A percentile compares a stretch with the other conserved stretches of the same genome.
Conservation (phyloP, 1,140 invertebrate species). For the Monochamus saltuarius region DNA sequence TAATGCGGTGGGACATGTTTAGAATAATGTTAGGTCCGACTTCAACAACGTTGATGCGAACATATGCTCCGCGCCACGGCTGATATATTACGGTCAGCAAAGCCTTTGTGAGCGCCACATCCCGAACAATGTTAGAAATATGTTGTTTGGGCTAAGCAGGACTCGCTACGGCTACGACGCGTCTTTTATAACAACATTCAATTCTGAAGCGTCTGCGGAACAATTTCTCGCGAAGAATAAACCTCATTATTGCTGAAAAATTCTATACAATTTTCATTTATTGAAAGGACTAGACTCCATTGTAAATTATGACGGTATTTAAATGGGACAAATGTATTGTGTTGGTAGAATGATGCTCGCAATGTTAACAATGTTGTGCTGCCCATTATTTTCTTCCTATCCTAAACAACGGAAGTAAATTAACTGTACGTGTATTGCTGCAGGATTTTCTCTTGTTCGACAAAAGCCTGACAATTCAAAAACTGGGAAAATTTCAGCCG, state of each 20-base stretch:
- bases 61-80: constrained; percentile 25
- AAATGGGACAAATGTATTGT: constrained; percentile 2
- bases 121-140: too few species aligned
- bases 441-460: too few species aligned
- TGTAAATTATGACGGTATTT: constrained; percentile 1
- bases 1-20: not conserved
- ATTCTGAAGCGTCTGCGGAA: not conserved
- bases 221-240: constrained; percentile 10
- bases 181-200: not conserved
- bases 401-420: too few species aligned
- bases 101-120: constrained; percentile 14
- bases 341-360: too few species aligned
- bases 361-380: too few species aligned
- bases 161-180: not conserved
- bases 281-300: not conserved
- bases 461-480: too few species aligned
- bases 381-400: too few species aligned
- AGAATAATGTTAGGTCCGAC: constrained; percentile 19
- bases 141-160: too few species aligned
- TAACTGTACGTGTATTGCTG: too few species aligned
- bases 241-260: constrained; percentile 3
- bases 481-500: too few species aligned
- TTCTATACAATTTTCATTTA: constrained; percentile 11
- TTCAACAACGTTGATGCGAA: constrained; percentile 24
- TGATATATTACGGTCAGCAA: constrained; percentile 23